Base-by-base conservation (phyloP, 2,888 invertebrate genomes). In the Campoplex nolae region DNA sequence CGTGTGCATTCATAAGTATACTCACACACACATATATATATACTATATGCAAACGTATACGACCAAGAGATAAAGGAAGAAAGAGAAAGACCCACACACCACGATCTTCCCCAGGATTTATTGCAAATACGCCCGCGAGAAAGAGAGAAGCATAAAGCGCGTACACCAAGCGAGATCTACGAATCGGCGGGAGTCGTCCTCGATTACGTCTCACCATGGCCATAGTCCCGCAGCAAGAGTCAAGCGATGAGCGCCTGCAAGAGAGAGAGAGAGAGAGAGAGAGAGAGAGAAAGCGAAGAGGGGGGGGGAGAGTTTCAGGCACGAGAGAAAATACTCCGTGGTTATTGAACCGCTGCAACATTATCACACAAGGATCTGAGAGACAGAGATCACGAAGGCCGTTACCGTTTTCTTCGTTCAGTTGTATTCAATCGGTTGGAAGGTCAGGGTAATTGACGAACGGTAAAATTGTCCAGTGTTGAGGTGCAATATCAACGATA, bases 31-130 rank as follows among this genome's bases (percentile, higher is more conserved):
- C 56, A 65, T 23, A 23, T 23, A 23, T 23, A 23, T 23, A 23
- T 23, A 23, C 23, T 68, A 42, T 48, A 13, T n/a, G 28, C 4
- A 16, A 58, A 58, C 28, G 11, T 28, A 28, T 13, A 32, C 1
- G 28, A 23, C 2, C 62, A 28, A 32, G 32, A 32, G 32, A 62
- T 32, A 32, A 62, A 62, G 32, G 16, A 32, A 62, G 42, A 77
- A n/a, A 56, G 56, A 51, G 48, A 16, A 62, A 70, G 56, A 65
- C 70, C 58, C 71, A 75, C 85, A 76, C 62, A 65, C 71, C 32
- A 65, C 65, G 45, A 74, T 74, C 70, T 62, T 65, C 48, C 88
- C 78, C 67, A 74, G 89, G 90, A 91, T 92, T 90, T 90, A 90
- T 90, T 88, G 86, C 87, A 86, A 84, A 85, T 88, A 89, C 88